Conservation (phyloP, 1,140 invertebrate genomes). For the Argopecten irradians region DNA sequence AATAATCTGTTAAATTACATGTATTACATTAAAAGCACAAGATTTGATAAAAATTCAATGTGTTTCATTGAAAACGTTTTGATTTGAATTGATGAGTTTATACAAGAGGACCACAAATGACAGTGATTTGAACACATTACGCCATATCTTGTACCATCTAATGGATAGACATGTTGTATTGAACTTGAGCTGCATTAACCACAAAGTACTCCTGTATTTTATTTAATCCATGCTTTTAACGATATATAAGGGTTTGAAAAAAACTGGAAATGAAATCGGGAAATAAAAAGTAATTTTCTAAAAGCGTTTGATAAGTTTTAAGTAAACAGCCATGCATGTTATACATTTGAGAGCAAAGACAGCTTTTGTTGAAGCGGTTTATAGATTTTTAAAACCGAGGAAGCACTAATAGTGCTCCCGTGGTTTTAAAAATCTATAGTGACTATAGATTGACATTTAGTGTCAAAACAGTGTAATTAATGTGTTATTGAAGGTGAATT, state of each 20-base stretch:
- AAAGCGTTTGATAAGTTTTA: slow-evolving; percentile 10
- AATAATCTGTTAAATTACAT: no score
- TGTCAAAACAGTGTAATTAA: not conserved
- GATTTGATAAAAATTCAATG: not conserved
- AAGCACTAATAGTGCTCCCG: no score
- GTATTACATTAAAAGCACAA: no score
- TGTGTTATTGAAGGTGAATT: not conserved
- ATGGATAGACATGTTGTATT: not conserved
- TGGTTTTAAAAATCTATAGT: no score
- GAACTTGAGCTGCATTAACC: not conserved
- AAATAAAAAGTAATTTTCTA: not conserved
- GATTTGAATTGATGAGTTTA: not conserved
- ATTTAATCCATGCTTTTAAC: slow-evolving; percentile 21
- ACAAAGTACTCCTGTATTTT: not conserved
- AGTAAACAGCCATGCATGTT: not conserved
- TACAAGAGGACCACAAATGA: no score
- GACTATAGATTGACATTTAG: not conserved
- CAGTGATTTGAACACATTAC: not conserved
- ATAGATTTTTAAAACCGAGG: no score
- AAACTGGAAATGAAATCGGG: not conserved
- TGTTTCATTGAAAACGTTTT: not conserved
- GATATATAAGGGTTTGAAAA: not conserved
- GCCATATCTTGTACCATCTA: not conserved
- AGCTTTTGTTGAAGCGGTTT: not conserved
- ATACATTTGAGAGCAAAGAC: not conserved